These are phyloP conservation scores for Tiaroga cobitis DNA, from an alignment of 2,797 vertebrate species.

Conservation along the genomic window DNA sequence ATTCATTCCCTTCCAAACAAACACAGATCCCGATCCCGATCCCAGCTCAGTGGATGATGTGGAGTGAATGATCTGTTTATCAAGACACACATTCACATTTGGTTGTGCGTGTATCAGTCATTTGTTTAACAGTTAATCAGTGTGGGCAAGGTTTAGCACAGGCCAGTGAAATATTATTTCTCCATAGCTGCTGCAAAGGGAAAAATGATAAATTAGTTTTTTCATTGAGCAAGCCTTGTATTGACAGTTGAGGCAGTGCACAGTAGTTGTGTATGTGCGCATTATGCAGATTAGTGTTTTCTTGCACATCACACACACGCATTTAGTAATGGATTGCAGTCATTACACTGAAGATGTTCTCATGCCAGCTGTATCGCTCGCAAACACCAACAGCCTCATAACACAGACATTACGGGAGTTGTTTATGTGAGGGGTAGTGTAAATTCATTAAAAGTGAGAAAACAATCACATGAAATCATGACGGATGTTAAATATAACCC, in stretches of 20 bases:
- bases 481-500: constrained; percentile 1
- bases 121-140: constrained; percentile 54
- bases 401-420: constrained; percentile 56
- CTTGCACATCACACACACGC: constrained; percentile 47
- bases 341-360: constrained; percentile 44
- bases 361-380: constrained; percentile 37
- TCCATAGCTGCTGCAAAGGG: constrained; percentile 30
- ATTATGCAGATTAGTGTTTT: constrained; percentile 60
- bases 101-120: constrained; percentile 39
- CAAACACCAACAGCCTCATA: constrained; percentile 58
- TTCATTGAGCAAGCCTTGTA: constrained; percentile 46
- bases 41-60: constrained; percentile 20
- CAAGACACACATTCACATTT: constrained; percentile 28
- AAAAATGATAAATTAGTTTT: constrained; percentile 54
- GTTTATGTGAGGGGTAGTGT: constrained; percentile 21
- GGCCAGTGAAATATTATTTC: constrained; percentile 53
- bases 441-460: constrained; percentile 32
- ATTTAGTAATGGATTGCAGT: constrained; percentile 58
- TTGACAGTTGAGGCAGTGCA: constrained; percentile 46
- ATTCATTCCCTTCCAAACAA: constrained; percentile 6
- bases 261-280: constrained; percentile 35
- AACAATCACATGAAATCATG: constrained; percentile 28
- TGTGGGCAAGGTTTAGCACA: constrained; percentile 30
- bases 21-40: constrained; percentile 39
- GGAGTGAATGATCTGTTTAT: constrained; percentile 30